Base-by-base conservation (phyloP, 2,888 invertebrate species). In the Trichopria drosophilae region DNA sequence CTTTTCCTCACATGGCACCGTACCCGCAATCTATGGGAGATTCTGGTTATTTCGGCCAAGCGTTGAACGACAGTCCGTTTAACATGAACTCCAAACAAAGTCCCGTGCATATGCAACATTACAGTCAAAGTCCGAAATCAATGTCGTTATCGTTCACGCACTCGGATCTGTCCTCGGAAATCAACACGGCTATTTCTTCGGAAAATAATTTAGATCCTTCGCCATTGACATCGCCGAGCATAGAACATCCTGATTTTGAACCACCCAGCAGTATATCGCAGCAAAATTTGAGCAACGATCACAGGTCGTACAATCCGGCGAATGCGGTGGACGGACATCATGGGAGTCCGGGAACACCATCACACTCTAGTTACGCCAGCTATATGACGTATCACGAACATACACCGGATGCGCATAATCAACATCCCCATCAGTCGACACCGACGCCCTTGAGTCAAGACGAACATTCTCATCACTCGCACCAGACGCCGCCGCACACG, bases 121-220 rank as follows among this genome's bases (percentile, higher is more conserved):
- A 77, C 60, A 76, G 73, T 57, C 76, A 76, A 63, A 75, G 75
- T 47, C 76, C 76, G 16, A 75, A 75, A 47, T 73, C 75, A 3
- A 70, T 74, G 69, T 72, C 72, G 49, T 78, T 81, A 56, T 80
- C 81, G 16, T 82, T 82, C 60, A 82, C 83, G 16, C 87, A 87
- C 72, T 87, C 85, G 31, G 88, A 88, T 71, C 78, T 88, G 59
- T 86, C 87, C 51, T 84, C 85, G 48, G 88, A 88, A 71, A 87
- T 89, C 68, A 87, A 87, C 67, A 87, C 87, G 7, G 88, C 87
- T 43, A 88, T 89, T 65, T 85, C 87, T 52, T 83, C 84, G 19
- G 84, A 84, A 62, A 82, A 83, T 61, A 75, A 83, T 51, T 78
- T 81, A 39, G 86, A 87, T 34, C 86, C 86, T 9, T 84, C 84